These are phyloP conservation scores for Troides helena DNA, from an alignment of 2,888 invertebrate genomes.

Conservation along the genomic window DNA sequence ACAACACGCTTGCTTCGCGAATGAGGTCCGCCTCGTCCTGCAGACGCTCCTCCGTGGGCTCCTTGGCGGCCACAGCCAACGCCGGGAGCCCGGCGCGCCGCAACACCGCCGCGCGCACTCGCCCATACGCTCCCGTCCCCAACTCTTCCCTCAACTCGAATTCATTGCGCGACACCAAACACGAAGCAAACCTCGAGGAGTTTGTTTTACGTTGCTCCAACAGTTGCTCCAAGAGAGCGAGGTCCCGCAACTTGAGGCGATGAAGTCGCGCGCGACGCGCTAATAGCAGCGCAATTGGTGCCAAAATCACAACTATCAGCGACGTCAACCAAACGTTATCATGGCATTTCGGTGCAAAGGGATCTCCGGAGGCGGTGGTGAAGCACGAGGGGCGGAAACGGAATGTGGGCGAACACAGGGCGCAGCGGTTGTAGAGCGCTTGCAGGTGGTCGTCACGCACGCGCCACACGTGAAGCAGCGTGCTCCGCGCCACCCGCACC, in stretches of 20 bases:
- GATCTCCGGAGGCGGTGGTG: conserved; percentile 48
- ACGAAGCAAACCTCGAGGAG: conserved; percentile 37
- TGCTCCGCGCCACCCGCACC: neutral
- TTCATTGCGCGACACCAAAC: conserved; percentile 42
- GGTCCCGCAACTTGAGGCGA: conserved; percentile 35
- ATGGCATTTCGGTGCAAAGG: conserved; percentile 82
- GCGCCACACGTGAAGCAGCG: conserved; percentile 33
- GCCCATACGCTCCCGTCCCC: conserved; percentile 57
- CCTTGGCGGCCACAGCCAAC: conserved; percentile 90
- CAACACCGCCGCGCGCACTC: conserved; percentile 52
- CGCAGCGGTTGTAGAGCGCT: conserved; percentile 19
- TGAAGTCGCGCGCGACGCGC: conserved; percentile 78
- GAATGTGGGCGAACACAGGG: neutral
- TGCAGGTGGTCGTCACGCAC: neutral
- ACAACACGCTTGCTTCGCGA: conserved; percentile 94
- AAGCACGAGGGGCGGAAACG: neutral
- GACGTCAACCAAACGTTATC: conserved; percentile 69
- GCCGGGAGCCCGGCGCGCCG: conserved; percentile 38
- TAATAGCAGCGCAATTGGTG: conserved; percentile 77
- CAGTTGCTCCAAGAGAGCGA: conserved; percentile 34
- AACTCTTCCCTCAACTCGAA: conserved; percentile 47
- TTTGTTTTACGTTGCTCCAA: conserved; percentile 42
- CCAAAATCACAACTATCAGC: conserved; percentile 77
- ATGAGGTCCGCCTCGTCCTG: conserved; percentile 84
- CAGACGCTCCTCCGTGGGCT: conserved; percentile 82